These are phyloP conservation scores for Montifringilla adamsi DNA, from an alignment of 2,113 vertebrate species.

Conservation along the genomic window DNA sequence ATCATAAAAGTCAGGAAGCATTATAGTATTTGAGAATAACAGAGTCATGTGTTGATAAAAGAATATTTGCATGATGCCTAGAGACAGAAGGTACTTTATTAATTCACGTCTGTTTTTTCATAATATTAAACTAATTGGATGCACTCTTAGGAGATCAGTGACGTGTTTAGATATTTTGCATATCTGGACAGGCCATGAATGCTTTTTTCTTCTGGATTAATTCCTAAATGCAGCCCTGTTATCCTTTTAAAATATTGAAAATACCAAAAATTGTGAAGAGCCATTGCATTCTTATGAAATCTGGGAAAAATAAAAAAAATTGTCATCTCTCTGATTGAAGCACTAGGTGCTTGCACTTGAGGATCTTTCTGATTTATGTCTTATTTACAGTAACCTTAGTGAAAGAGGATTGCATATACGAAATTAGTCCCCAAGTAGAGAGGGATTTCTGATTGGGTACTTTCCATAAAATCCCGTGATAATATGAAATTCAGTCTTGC, in stretches of 20 bases:
- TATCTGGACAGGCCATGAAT: neutral
- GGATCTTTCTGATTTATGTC: neutral
- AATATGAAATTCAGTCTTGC: neutral
- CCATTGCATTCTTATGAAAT: neutral
- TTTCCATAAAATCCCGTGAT: neutral
- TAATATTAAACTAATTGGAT: neutral
- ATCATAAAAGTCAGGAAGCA: neutral
- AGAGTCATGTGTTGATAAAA: neutral
- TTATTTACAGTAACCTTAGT: neutral
- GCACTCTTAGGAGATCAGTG: neutral
- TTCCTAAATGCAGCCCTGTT: neutral
- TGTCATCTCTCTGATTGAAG: neutral
- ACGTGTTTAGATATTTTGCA: neutral
- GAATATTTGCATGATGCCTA: fast-evolving
- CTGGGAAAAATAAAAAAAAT: neutral
- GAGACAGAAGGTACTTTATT: neutral
- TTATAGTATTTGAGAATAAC: neutral
- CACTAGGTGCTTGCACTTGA: neutral
- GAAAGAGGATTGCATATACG: neutral
- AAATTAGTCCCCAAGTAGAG: neutral
- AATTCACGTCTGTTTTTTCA: neutral
- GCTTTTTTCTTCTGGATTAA: neutral
- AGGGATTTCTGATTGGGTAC: neutral
- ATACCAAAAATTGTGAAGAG: neutral
- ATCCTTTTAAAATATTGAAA: neutral